Evolutionary conservation across 2,113 vertebrate species (phyloP), one percentile per base, ranked within the genome.

Genomic region (Oreochromis tanganicae): DNA sequence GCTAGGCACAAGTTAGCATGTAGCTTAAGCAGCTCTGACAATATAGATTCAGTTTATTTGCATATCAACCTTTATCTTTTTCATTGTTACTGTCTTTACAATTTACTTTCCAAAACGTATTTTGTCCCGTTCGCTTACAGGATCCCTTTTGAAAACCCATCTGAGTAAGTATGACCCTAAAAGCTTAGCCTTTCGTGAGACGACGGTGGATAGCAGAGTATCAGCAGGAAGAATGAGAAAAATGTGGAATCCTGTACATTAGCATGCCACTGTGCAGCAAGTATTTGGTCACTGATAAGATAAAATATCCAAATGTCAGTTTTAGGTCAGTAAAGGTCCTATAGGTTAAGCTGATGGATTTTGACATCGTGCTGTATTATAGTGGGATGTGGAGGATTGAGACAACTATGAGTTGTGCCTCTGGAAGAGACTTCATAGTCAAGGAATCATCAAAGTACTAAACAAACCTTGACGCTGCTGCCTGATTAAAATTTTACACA

Each of bases 221-320:
- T 78, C 24, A 78, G 43, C 24, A 32, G 16, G 24, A 78, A 50
- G 43, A 78, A 78, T 78, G 71, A 50, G 71, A 78, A 78, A 78
- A 78, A 78, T 78, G 43, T 19, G 43, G 29, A 46, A 78, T 78
- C 43, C 43, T 78, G 16, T 78, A 48, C 10, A 29, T 75, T 50
- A 75, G 43, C 71, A 48, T 32, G 9, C 71, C 71, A 75, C 24
- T 78, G 71, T 50, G 71, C 71, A 78, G 71, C 71, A 78, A 50
- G 16, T 78, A 78, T 78, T 78, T 78, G 71, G 43, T 78, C 71
- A 78, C 24, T 19, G 71, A 78, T 78, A 78, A 78, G 71, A 78
- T 78, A 19, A 78, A 78, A 32, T 50, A 32, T 75, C 10, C 1
- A 78, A 19, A 32, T 19, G 43, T 78, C 43, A 50, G 71, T 78